Percentiles rank a stretch among this genome's conserved stretches.
Conservation (phyloP, 2,113 vertebrate species). For the Pelodiscus sinensis region DNA sequence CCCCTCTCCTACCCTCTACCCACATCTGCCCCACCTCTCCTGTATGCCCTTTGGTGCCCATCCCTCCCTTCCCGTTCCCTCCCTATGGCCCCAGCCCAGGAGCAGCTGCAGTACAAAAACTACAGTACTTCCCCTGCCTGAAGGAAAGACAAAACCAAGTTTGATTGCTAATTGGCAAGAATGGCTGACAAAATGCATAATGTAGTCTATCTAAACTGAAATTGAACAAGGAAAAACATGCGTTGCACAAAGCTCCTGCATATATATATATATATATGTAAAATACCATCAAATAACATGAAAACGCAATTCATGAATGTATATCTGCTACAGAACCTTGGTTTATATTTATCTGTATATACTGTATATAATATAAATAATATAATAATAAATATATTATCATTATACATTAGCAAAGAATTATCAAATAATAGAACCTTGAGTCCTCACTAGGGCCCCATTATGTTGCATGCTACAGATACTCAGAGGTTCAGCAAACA, state of each 20-base stretch:
- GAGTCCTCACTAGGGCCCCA: too few relatives aligned
- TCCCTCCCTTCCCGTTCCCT: too few relatives aligned
- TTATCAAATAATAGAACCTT: too few relatives aligned
- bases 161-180: background rate
- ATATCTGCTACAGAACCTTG: background rate
- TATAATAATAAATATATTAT: too few relatives aligned
- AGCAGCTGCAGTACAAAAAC: background rate
- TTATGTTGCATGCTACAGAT: too few relatives aligned
- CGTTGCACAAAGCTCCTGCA: background rate
- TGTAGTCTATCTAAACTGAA: background rate
- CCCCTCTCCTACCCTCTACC: too few relatives aligned
- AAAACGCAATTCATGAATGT: background rate
- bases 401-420: too few relatives aligned
- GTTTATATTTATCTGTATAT: background rate
- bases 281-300: background rate
- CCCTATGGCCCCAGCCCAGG: too few relatives aligned
- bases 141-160: conserved; percentile 11
- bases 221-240: background rate
- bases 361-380: background rate
- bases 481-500: too few relatives aligned
- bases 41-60: too few relatives aligned
- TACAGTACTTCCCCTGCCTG: conserved; percentile 25
- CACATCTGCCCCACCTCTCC: too few relatives aligned
- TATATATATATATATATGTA: rapidly evolving
- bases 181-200: background rate